These are phyloP conservation scores for Takifugu rubripes DNA, from an alignment of 2,797 vertebrate genomes.

Conservation along the genomic window DNA sequence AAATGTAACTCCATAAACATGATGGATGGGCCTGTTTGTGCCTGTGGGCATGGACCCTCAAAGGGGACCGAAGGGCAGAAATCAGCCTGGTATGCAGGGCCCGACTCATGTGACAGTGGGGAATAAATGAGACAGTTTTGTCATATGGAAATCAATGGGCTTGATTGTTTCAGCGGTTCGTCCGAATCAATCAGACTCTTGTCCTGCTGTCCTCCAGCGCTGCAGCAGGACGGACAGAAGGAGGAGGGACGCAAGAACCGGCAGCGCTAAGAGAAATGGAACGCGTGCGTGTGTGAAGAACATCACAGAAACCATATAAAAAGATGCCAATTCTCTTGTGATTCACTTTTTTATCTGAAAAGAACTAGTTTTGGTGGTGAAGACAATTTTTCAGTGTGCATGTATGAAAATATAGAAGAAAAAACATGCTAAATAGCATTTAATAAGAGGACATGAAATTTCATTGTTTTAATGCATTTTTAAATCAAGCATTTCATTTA, in stretches of 20 bases:
- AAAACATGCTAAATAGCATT: too few species aligned
- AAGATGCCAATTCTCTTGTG: too few species aligned
- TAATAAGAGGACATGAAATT: too few species aligned
- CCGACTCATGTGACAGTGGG: slow-evolving; percentile 39
- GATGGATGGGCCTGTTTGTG: slow-evolving; percentile 36
- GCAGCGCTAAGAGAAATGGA: slow-evolving; percentile 11
- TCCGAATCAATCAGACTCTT: slow-evolving; percentile 75
- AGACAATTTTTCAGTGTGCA: too few species aligned
- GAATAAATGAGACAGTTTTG: slow-evolving; percentile 56
- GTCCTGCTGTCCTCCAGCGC: slow-evolving; percentile 55
- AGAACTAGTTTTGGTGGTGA: too few species aligned
- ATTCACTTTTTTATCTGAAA: slow-evolving; percentile 3
- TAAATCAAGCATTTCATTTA: too few species aligned
- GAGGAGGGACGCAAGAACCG: slow-evolving; percentile 47
- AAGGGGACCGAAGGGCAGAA: slow-evolving; percentile 21
- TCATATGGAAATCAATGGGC: slow-evolving; percentile 67
- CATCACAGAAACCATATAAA: background rate
- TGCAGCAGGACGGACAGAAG: slow-evolving; percentile 35
- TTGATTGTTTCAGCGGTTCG: slow-evolving; percentile 68
- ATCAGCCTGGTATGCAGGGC: slow-evolving; percentile 22
- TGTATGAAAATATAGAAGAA: too few species aligned
- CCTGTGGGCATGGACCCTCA: slow-evolving; percentile 2
- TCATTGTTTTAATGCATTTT: too few species aligned
- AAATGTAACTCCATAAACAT: slow-evolving; percentile 8
- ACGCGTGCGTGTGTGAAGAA: slow-evolving; percentile 10